These are phyloP conservation scores for Drosophila fuyamai DNA, from an alignment of 1,140 invertebrate genomes.

Conservation along the genomic window DNA sequence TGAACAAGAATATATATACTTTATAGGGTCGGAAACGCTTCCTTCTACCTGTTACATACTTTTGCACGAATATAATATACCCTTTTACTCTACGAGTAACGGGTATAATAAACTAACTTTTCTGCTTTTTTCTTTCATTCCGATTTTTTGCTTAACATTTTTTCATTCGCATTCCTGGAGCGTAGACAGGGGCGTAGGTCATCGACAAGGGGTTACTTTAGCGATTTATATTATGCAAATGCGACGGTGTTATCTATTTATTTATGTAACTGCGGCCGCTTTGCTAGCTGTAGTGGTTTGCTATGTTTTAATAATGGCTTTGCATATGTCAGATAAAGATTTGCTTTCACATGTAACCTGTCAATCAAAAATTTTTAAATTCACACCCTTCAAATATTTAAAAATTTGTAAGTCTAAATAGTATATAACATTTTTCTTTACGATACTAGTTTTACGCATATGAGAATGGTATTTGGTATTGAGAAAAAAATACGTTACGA, in stretches of 20 bases:
- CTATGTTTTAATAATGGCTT: constrained; percentile 7
- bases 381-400: background rate
- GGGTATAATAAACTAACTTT: constrained; percentile 73
- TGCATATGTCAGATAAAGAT: background rate
- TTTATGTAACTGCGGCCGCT: background rate
- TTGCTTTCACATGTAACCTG: background rate
- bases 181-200: constrained; percentile 28
- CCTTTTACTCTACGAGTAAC: too few relatives aligned
- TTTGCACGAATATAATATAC: too few relatives aligned
- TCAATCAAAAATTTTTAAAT: background rate
- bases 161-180: constrained; percentile 19
- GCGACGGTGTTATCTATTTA: constrained; percentile 9
- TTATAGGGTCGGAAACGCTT: too few relatives aligned
- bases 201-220: background rate
- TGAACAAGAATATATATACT: too few relatives aligned
- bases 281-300: background rate
- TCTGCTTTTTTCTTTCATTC: constrained; percentile 30
- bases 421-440: too few relatives aligned
- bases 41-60: too few relatives aligned
- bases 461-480: too few relatives aligned
- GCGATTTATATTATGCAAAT: constrained; percentile 19
- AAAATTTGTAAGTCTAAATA: background rate
- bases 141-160: constrained; percentile 17
- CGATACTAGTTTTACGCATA: too few relatives aligned
- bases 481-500: too few relatives aligned